Evolutionary conservation across 2,888 invertebrate genomes (phyloP).

Genomic region (Pomacea canaliculata): DNA sequence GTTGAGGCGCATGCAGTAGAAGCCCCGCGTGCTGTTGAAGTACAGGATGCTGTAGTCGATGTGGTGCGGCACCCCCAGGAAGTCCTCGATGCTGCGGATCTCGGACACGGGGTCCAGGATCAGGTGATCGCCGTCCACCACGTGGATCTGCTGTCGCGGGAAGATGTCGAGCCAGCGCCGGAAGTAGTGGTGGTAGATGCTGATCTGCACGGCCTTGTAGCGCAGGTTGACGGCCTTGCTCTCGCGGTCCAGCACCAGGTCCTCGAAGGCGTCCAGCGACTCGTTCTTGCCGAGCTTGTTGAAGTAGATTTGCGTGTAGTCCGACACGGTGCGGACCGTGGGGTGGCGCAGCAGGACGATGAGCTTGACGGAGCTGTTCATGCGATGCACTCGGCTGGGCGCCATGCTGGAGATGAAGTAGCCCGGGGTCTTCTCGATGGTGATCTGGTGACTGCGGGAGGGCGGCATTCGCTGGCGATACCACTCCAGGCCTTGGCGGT

Average conservation of each 20-base stretch:
- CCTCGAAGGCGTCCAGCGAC: conserved; percentile 66
- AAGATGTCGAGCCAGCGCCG: conserved; percentile 94
- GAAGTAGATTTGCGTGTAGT: conserved; percentile 92
- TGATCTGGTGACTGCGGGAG: conserved; percentile 90
- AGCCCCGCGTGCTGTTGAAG: conserved; percentile 96
- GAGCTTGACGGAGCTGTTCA: conserved; percentile 91
- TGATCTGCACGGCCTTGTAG: conserved; percentile 71
- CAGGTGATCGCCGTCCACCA: conserved; percentile 80
- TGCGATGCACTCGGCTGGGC: conserved; percentile 91
- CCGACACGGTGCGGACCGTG: conserved; percentile 94
- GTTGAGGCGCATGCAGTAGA: conserved; percentile 88
- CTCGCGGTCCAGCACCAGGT: conserved; percentile 66
- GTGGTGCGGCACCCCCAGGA: conserved; percentile 60
- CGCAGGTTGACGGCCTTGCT: conserved; percentile 69
- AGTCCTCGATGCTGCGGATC: conserved; percentile 61
- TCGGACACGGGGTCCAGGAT: conserved; percentile 63
- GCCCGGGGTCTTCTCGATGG: conserved; percentile 97
- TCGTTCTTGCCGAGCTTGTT: conserved; percentile 63
- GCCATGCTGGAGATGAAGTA: conserved; percentile 97
- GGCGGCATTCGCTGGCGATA: conserved; percentile 90
- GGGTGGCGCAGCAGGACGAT: conserved; percentile 96
- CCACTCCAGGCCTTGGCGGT: conserved; percentile 92
- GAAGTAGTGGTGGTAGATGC: conserved; percentile 78
- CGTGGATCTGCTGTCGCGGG: conserved; percentile 88
- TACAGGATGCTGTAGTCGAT: conserved; percentile 84